Evolutionary conservation across 2,113 vertebrate genomes (phyloP), one percentile per base, ranked within the genome.

Genomic region (Microtus ochrogaster): DNA sequence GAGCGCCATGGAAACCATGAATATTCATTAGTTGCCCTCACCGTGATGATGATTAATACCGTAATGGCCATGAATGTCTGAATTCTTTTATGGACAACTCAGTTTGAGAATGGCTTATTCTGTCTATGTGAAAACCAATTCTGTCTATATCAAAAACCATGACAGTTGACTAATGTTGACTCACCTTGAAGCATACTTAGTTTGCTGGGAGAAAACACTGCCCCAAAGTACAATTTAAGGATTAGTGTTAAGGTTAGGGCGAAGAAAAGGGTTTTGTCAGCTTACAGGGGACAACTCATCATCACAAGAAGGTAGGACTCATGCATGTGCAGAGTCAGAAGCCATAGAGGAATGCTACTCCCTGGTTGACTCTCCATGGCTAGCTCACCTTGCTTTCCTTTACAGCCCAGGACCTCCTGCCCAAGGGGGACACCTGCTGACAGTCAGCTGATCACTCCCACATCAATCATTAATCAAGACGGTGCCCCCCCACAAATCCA

Each of bases 101-200:
- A 94, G 74, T 89, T 93, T 77, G 47, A 90, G 77, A 96, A 81
- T 79, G 73, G 92, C 97, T 94, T 81, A 41, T 16, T 95, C 86
- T 95, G 52, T 89, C 94, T 94, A 44, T 81, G 84, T 91, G 68
- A 94, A 30, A 95, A 96, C 96, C 97, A 97, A 91, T 96, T 96
- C 91, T 95, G 52, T 90, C 94, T 94, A n/a, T 63, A 73, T 91
- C 55, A 94, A 36, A 95, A 95, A 95, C 95, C 88, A 94, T 24
- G 22, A 76, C 81, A 91, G 55, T 89, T 94, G 90, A 83, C 82
- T 47, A 84, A 7, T 94, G 89, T 96, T 96, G 95, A 93, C 81
- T 93, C 90, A 10, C 5, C 55, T 58, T 58, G 55, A 58, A 58
- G 55, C 19, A 58, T 21, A 21, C 55, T 58, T 65, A 28, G 81